Evolutionary conservation across 2,888 invertebrate species (phyloP), one percentile per base, ranked within the genome.

Genomic region (Acronicta aceris): DNA sequence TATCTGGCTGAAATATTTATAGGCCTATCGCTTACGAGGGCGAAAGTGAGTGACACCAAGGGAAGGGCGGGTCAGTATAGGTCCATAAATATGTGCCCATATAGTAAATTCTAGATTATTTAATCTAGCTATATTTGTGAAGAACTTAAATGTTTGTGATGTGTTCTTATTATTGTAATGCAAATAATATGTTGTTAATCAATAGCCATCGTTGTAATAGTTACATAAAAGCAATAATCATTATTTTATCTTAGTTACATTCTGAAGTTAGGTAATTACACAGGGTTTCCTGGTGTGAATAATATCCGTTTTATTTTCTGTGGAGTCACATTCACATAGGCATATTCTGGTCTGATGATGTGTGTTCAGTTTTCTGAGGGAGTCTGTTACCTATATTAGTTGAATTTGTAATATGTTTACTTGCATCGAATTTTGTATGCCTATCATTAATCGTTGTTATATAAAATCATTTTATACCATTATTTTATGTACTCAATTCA

Each of bases 391-490:
- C 21, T 21, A 21, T 69, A 55, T 58, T 71, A 74, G 66, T 58
- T 66, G 60, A 64, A 73, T 64, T 70, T 74, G 50, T 74, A 62
- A 67, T 61, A 59, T 17, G 60, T 58, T 59, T 66, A 59, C 57
- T 67, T 59, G 21, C 63, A 49, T 58, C 45, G 41, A 59, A 58
- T 49, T 70, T 67, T 73, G 58, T 73, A 68, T 62, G 12, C 45
- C 51, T 63, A 75, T 55, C 62, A 74, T 64, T 62, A 75, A 74
- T 76, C 51, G 30, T 69, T 83, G 83, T 82, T 78, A 79, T 66
- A 82, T 84, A 83, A 76, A 83, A 84, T 84, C 81, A 81, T 65
- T 83, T 83, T 79, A 71, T 76, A 82, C 61, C 50, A 65, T 74
- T 51, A 60, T 69, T 74, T 71, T 65, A 67, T 67, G 65, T 61